Conservation (phyloP, 1,140 invertebrate species). For the Oedothorax gibbosus region DNA sequence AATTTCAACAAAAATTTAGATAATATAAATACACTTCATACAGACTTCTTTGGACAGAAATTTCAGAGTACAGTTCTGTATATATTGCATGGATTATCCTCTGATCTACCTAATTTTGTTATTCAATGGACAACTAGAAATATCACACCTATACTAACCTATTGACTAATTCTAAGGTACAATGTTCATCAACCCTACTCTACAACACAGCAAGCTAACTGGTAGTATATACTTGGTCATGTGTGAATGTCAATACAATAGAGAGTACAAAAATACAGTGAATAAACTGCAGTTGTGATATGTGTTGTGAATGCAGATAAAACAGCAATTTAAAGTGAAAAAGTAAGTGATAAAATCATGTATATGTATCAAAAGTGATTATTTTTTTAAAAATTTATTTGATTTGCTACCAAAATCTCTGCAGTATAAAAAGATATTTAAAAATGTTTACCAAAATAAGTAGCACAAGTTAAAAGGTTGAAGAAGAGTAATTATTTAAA, state of each 20-base stretch:
- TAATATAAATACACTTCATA: too few relatives aligned
- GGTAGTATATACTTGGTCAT: background rate
- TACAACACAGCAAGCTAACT: background rate
- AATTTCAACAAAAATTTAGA: too few relatives aligned
- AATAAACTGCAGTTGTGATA: slow-evolving; percentile 19
- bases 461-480: background rate
- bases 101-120: background rate
- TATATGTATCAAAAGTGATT: background rate
- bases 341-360: background rate
- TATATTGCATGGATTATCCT: too few relatives aligned
- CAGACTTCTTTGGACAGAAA: too few relatives aligned
- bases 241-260: background rate
- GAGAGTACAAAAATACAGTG: slow-evolving; percentile 5
- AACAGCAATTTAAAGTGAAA: background rate
- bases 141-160: slow-evolving; percentile 36
- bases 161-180: background rate
- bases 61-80: too few relatives aligned
- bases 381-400: background rate
- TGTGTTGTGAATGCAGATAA: slow-evolving; percentile 14
- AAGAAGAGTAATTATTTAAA: background rate
- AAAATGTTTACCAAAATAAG: background rate
- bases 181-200: slow-evolving; percentile 1
- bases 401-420: background rate
- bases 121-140: slow-evolving; percentile 3
- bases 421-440: background rate